phyloP scores from a whole-genome alignment of 2,888 invertebrate genomes.

The Amphiduros pacificus region DNA sequence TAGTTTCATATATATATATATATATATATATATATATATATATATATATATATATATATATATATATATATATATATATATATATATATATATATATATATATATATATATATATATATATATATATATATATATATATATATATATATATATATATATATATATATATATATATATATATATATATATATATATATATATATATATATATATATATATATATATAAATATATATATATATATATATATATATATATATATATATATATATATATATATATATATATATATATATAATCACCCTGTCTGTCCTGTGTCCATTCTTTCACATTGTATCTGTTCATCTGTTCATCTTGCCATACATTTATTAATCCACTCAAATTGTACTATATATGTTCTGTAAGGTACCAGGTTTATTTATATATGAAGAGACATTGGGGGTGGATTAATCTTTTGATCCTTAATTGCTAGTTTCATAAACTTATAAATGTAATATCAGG shows the following conservation, averaged over 20 bases:
- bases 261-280: background rate
- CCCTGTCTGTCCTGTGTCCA: too few species aligned
- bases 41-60: background rate
- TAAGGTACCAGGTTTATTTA: too few species aligned
- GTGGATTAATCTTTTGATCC: too few species aligned
- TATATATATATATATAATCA: background rate
- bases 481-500: too few species aligned
- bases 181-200: background rate
- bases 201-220: background rate
- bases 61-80: background rate
- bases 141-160: background rate
- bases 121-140: background rate
- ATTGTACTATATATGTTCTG: too few species aligned
- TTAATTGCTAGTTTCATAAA: too few species aligned
- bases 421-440: too few species aligned
- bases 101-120: background rate
- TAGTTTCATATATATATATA: background rate
- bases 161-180: too few species aligned
- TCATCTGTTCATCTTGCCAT: too few species aligned
- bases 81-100: background rate
- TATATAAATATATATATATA: background rate
- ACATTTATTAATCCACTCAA: too few species aligned
- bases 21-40: background rate
- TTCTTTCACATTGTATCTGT: too few species aligned
- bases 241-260: background rate